Evolutionary conservation across 2,113 vertebrate species (phyloP).

Genomic region (Chionodraco myersi): DNA sequence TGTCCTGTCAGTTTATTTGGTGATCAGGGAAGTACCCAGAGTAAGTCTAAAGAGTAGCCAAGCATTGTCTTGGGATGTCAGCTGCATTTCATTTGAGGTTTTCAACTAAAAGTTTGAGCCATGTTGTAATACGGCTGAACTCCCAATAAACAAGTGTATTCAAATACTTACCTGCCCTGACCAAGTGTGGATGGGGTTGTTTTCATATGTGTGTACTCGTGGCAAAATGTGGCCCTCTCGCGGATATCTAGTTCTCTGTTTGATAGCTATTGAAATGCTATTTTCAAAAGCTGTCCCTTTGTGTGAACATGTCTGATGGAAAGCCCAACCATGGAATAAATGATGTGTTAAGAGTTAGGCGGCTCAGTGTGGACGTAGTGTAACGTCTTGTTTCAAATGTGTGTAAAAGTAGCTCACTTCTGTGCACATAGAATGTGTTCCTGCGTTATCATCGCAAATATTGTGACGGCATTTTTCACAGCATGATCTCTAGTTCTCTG

Average conservation of each 20-base stretch:
- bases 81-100: not conserved
- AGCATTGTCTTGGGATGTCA: not conserved
- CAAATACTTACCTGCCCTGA: too few species aligned
- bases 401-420: not conserved
- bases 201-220: too few species aligned
- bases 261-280: too few species aligned
- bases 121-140: not conserved
- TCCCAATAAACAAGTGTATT: too few species aligned
- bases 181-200: too few species aligned
- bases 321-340: not conserved
- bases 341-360: not conserved
- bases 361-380: not conserved
- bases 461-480: too few species aligned
- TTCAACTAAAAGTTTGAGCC: not conserved
- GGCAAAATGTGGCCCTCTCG: too few species aligned
- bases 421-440: not conserved
- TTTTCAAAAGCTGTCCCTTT: not conserved
- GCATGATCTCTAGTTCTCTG: too few species aligned
- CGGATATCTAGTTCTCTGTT: too few species aligned
- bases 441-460: too few species aligned
- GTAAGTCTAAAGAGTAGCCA: not conserved
- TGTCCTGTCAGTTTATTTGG: not conserved
- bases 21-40: not conserved
- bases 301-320: not conserved
- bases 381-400: not conserved